A percentile compares a stretch with the other conserved stretches of the same genome.
phyloP scores from a whole-genome alignment of 1,140 invertebrate species.

The Penaeus chinensis region DNA sequence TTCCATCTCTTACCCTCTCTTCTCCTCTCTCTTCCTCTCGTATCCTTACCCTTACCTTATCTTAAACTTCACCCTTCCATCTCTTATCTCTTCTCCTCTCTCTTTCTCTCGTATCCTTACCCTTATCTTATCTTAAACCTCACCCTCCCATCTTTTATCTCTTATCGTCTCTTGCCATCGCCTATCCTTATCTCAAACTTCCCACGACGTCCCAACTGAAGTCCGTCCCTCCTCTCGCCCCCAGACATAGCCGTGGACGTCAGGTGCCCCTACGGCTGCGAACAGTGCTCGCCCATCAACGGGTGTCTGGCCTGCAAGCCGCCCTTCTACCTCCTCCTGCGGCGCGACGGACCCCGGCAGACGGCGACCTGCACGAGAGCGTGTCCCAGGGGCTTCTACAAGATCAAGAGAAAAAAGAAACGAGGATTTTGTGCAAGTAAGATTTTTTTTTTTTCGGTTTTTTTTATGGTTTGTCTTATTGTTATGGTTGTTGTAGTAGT shows the following conservation, averaged over 20 bases:
- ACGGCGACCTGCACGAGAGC: conserved; percentile 38
- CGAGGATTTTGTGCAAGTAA: conserved; percentile 53
- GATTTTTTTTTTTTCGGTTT: not conserved
- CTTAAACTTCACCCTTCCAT: too few relatives aligned
- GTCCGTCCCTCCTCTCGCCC: not conserved
- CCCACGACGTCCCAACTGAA: not conserved
- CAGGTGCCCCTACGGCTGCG: conserved; percentile 44
- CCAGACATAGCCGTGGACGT: conserved; percentile 14
- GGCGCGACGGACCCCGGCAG: conserved; percentile 29
- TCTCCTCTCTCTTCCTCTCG: too few relatives aligned
- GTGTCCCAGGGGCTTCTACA: conserved; percentile 48
- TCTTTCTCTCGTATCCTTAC: too few relatives aligned
- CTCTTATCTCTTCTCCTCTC: too few relatives aligned
- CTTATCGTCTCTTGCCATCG: not conserved
- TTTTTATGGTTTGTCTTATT: too few relatives aligned
- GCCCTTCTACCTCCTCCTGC: conserved; percentile 40
- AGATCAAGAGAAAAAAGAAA: conserved; percentile 23
- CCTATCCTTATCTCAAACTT: not conserved
- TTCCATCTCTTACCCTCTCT: too few relatives aligned
- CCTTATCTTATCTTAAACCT: too few relatives aligned
- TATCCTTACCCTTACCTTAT: too few relatives aligned
- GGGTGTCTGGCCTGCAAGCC: conserved; percentile 52
- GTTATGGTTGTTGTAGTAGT: too few relatives aligned
- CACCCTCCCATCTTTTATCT: too few relatives aligned
- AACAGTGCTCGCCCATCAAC: conserved; percentile 36